Conservation (phyloP, 2,888 invertebrate genomes). For the Syritta pipiens region DNA sequence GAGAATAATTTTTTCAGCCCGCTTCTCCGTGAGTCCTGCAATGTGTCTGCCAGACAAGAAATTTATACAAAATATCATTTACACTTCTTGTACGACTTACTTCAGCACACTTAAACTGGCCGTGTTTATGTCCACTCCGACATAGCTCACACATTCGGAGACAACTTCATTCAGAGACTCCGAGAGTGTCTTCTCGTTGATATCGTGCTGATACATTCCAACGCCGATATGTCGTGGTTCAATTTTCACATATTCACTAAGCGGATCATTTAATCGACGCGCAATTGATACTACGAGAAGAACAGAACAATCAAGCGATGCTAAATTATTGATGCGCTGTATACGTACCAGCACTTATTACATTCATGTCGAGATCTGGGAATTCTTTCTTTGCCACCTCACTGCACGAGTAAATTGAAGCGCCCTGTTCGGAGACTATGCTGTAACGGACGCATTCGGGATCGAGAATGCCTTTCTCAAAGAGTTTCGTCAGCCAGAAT, state of each 20-base stretch:
- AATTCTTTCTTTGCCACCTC: slow-evolving; percentile 92
- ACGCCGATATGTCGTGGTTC: slow-evolving; percentile 95
- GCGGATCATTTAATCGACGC: slow-evolving; percentile 92
- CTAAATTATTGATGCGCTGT: background rate
- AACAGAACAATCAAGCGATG: too few species aligned
- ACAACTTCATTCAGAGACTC: slow-evolving; percentile 89
- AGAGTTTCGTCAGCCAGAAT: slow-evolving; percentile 84
- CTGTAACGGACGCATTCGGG: slow-evolving; percentile 83
- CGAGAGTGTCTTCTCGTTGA: slow-evolving; percentile 87
- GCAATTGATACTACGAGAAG: slow-evolving; percentile 90
- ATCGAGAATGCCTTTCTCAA: slow-evolving; percentile 81
- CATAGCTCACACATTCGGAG: slow-evolving; percentile 94
- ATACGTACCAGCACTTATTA: slow-evolving; percentile 85
- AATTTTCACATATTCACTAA: slow-evolving; percentile 95
- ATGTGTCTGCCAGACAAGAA: slow-evolving; percentile 82
- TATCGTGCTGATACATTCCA: slow-evolving; percentile 97
- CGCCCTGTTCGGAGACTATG: slow-evolving; percentile 94
- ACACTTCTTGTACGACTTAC: slow-evolving; percentile 78
- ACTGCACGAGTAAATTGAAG: slow-evolving; percentile 95
- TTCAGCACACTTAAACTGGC: slow-evolving; percentile 90
- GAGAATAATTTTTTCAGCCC: slow-evolving; percentile 89
- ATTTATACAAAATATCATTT: too few species aligned
- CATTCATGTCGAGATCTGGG: slow-evolving; percentile 89
- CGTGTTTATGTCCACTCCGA: slow-evolving; percentile 95
- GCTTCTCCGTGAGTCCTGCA: slow-evolving; percentile 88